Evolutionary conservation across 2,113 vertebrate genomes (phyloP).

Genomic region (Rhynchomys soricoides): DNA sequence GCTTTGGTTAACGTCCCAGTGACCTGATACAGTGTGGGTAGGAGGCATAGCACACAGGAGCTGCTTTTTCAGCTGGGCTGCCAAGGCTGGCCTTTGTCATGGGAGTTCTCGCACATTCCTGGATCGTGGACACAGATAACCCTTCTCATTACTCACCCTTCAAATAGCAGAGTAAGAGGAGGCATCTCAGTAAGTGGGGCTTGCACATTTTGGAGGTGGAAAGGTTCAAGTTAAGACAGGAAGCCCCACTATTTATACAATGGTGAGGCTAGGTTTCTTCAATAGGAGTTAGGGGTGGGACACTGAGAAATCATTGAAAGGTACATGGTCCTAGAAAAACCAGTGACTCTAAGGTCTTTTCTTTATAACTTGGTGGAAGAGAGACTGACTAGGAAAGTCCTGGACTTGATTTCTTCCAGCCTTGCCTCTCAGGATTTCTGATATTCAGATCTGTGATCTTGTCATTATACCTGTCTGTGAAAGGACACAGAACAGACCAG

Average conservation of each 20-base stretch:
- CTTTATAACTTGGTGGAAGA: neutral
- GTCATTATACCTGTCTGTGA: neutral
- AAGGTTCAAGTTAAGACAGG: neutral
- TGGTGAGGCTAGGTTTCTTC: neutral
- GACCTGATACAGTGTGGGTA: neutral
- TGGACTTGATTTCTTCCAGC: neutral
- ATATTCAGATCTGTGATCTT: neutral
- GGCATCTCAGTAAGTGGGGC: neutral
- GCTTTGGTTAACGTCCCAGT: neutral
- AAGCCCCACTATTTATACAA: conserved; percentile 58
- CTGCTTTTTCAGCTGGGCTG: neutral
- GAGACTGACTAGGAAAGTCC: neutral
- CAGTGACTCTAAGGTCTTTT: neutral
- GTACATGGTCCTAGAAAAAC: neutral
- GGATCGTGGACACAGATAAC: neutral
- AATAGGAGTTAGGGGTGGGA: conserved; percentile 34
- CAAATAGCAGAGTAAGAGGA: conserved; percentile 46
- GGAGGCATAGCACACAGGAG: neutral
- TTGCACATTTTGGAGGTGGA: conserved; percentile 59
- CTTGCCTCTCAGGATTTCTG: neutral
- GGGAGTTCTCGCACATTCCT: neutral
- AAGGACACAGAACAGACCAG: neutral
- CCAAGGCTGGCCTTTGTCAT: neutral
- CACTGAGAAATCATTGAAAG: neutral
- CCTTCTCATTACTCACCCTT: conserved; percentile 10